Conservation (phyloP, 2,888 invertebrate genomes). For the Onthophagus sagittarius region DNA sequence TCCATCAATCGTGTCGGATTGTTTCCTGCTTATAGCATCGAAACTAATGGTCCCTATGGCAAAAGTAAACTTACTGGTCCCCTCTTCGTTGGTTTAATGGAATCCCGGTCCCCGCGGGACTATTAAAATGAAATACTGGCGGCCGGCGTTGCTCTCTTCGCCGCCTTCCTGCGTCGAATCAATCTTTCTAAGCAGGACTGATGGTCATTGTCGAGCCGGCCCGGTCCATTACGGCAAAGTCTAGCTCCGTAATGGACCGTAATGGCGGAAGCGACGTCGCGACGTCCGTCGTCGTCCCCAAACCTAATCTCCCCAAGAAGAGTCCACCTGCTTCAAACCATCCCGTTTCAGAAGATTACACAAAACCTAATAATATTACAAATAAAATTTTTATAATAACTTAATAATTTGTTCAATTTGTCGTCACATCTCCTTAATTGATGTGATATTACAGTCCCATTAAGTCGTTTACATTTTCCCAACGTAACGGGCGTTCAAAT, state of each 20-base stretch:
- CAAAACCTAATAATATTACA: too few species aligned
- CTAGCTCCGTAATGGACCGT: slow-evolving; percentile 43
- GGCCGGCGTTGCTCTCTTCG: slow-evolving; percentile 16
- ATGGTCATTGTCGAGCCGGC: slow-evolving; percentile 43
- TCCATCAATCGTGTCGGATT: slow-evolving; percentile 46
- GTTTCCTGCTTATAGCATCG: slow-evolving; percentile 48
- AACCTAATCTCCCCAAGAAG: neutral
- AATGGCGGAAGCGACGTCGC: slow-evolving; percentile 33
- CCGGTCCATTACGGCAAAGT: slow-evolving; percentile 36
- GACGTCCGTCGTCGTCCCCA: neutral
- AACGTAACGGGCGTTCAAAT: neutral
- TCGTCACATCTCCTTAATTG: neutral
- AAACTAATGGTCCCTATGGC: slow-evolving; percentile 52
- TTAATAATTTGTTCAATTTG: neutral
- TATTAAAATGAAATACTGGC: slow-evolving; percentile 57
- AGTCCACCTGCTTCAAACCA: neutral
- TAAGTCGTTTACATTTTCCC: neutral
- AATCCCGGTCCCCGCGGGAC: slow-evolving; percentile 55
- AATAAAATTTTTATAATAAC: neutral
- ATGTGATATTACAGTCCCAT: neutral
- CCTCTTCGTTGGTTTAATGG: slow-evolving; percentile 53
- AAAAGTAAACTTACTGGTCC: slow-evolving; percentile 50
- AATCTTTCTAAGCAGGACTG: slow-evolving; percentile 46
- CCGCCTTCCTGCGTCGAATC: slow-evolving; percentile 36
- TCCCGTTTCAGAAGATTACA: neutral